Conservation (phyloP, 2,113 vertebrate species). For the Heterocephalus glaber region DNA sequence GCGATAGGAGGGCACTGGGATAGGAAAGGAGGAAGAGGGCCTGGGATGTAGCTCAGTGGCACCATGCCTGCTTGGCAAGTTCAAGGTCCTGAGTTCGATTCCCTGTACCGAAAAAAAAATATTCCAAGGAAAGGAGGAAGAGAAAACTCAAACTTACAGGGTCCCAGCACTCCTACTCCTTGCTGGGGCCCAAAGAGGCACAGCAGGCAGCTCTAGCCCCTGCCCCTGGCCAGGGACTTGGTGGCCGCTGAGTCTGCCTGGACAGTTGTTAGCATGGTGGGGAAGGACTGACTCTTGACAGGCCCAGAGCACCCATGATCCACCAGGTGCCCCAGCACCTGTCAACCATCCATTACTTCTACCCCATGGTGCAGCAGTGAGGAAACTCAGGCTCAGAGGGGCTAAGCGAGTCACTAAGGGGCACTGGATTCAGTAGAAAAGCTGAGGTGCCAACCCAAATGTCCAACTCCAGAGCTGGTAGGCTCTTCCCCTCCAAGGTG, state of each 20-base stretch:
- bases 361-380: neutral
- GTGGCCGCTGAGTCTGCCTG: neutral
- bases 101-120: too few species aligned
- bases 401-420: neutral
- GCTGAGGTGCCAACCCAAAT: neutral
- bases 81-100: too few species aligned
- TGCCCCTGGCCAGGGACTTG: neutral
- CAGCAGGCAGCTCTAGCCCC: neutral
- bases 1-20: neutral
- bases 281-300: too few species aligned
- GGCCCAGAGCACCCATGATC: neutral
- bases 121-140: neutral
- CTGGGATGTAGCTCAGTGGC: too few species aligned
- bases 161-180: neutral
- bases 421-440: neutral
- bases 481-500: neutral
- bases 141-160: neutral
- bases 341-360: neutral
- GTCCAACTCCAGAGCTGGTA: neutral
- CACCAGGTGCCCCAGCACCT: fast-evolving
- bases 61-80: too few species aligned
- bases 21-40: neutral
- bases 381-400: neutral
- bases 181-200: neutral
- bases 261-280: neutral